A percentile compares a stretch with the other conserved stretches of the same genome.
Conservation (phyloP, 1,140 invertebrate species). For the Sminthurides bifidus region DNA sequence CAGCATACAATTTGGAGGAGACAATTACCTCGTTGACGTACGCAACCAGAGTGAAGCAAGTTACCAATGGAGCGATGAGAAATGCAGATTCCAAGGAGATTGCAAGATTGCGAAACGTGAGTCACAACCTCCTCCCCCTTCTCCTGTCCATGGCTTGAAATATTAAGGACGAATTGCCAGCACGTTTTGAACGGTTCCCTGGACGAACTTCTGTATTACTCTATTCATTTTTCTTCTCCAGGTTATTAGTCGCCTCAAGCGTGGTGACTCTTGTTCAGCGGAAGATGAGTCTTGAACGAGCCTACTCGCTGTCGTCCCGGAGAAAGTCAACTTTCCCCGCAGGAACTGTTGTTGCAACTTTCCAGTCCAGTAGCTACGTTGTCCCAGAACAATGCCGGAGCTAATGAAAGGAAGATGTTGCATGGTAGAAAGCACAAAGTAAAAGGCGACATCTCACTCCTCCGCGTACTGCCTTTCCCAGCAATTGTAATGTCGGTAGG, state of each 20-base stretch:
- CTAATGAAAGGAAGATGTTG: too few relatives aligned
- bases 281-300: conserved; percentile 11
- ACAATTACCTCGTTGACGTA: conserved; percentile 35
- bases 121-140: neutral
- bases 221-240: neutral
- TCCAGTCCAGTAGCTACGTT: too few relatives aligned
- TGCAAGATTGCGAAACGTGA: conserved; percentile 37
- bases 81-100: conserved; percentile 45
- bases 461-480: too few relatives aligned
- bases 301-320: neutral
- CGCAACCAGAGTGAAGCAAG: conserved; percentile 43
- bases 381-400: too few relatives aligned
- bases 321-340: neutral
- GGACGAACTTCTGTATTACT: neutral
- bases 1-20: conserved; percentile 37
- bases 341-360: neutral
- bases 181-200: neutral
- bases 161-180: too few relatives aligned
- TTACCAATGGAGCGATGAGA: conserved; percentile 42
- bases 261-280: conserved; percentile 6
- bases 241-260: conserved; percentile 12
- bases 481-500: too few relatives aligned
- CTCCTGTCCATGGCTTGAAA: too few relatives aligned
- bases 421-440: too few relatives aligned
- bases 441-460: too few relatives aligned